Evolutionary conservation across 2,888 invertebrate species (phyloP).

Genomic region (Lithophane ornitopus): DNA sequence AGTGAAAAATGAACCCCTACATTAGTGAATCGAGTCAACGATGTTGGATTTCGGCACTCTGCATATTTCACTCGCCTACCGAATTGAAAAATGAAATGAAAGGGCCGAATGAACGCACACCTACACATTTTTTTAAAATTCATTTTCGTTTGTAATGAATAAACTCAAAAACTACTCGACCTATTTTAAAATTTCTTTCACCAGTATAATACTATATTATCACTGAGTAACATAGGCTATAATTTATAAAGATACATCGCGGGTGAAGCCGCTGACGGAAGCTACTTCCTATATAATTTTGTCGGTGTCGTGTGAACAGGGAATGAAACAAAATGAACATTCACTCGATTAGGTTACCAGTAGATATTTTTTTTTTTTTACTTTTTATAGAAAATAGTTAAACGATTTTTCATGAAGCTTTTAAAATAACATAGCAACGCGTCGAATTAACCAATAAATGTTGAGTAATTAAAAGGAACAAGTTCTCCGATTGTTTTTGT

Average conservation of each 20-base stretch:
- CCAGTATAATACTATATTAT: too few relatives aligned
- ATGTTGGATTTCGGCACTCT: not conserved
- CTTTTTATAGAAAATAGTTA: not conserved
- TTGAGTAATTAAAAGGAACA: conserved; percentile 11
- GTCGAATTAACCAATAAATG: not conserved
- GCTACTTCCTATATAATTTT: too few relatives aligned
- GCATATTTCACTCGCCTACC: not conserved
- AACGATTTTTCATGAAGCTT: not conserved
- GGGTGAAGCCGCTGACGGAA: too few relatives aligned
- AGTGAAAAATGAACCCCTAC: not conserved
- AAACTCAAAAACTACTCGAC: too few relatives aligned
- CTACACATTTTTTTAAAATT: too few relatives aligned
- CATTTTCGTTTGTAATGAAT: too few relatives aligned
- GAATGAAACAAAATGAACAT: not conserved
- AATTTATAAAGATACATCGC: too few relatives aligned
- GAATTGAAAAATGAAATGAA: not conserved
- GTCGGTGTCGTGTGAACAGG: too few relatives aligned
- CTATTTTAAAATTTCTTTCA: too few relatives aligned
- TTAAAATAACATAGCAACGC: not conserved
- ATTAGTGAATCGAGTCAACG: not conserved
- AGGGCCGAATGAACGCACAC: not conserved
- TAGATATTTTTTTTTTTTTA: not conserved
- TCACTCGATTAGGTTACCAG: not conserved
- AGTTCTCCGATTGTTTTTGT: conserved; percentile 11
- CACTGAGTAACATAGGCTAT: too few relatives aligned